phyloP scores from a whole-genome alignment of 2,888 invertebrate genomes.

The Ophion slaviceki region DNA sequence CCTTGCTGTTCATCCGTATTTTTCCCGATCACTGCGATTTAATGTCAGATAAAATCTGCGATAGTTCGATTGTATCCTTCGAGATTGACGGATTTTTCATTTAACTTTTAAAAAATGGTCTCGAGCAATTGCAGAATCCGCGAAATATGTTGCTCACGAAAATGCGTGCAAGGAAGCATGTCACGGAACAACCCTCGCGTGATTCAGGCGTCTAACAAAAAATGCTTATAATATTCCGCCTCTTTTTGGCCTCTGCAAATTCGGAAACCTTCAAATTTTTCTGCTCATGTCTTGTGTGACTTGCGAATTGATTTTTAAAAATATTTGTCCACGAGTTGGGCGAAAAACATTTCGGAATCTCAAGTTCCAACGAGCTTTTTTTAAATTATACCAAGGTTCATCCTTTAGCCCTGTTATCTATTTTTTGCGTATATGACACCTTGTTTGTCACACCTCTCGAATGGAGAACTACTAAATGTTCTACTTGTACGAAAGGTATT shows the following conservation, averaged over 20 bases:
- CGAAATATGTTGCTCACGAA: conserved; percentile 72
- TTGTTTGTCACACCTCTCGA: neutral
- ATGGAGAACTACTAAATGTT: too few species aligned
- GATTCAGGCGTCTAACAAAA: neutral
- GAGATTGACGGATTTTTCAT: neutral
- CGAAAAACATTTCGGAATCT: conserved; percentile 1
- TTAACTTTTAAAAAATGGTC: neutral
- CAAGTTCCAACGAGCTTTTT: neutral
- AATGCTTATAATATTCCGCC: conserved; percentile 6
- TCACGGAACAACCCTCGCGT: conserved; percentile 69
- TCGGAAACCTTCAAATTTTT: neutral
- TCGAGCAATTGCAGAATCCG: conserved; percentile 11
- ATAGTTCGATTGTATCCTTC: neutral
- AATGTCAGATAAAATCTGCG: neutral
- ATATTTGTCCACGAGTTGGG: neutral
- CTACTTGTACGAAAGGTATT: too few species aligned
- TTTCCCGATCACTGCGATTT: conserved; percentile 6
- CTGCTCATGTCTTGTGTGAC: neutral
- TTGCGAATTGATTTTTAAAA: neutral
- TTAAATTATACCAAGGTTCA: neutral
- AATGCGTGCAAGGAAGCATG: conserved; percentile 72
- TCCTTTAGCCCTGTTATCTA: neutral
- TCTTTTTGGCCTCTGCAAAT: neutral
- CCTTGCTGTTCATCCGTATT: conserved; percentile 64
- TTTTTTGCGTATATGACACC: neutral